A percentile compares a stretch with the other conserved stretches of the same genome.
These are phyloP conservation scores for Porites lobata DNA, from an alignment of 92 coral and sea anemone species.

Conservation along the genomic window DNA sequence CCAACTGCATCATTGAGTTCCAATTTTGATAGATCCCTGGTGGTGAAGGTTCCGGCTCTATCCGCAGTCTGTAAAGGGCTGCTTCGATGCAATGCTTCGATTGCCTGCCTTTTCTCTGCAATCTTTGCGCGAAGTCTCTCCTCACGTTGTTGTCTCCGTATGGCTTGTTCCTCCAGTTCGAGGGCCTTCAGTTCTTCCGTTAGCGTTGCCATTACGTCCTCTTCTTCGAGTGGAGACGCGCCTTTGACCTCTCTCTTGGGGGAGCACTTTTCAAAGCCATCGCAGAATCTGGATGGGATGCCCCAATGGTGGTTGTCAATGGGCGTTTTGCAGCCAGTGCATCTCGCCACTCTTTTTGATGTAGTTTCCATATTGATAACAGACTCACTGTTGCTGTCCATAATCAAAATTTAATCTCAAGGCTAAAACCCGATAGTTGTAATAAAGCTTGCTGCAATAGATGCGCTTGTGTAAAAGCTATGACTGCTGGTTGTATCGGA, in stretches of 20 bases:
- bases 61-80: not conserved
- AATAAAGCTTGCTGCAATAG: no score
- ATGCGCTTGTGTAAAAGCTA: no score
- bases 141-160: not conserved
- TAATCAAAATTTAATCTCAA: no score
- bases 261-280: slow-evolving; percentile 23
- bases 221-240: not conserved
- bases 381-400: slow-evolving; percentile 4
- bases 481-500: no score
- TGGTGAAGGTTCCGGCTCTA: not conserved
- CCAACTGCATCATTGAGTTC: not conserved
- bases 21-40: not conserved
- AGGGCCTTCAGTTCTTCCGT: not conserved
- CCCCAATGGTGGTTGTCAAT: slow-evolving; percentile 30
- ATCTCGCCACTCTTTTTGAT: not conserved
- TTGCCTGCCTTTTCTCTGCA: not conserved
- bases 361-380: not conserved
- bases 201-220: not conserved
- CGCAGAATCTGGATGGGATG: slow-evolving; percentile 20
- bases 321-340: slow-evolving; percentile 31
- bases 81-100: not conserved
- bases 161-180: not conserved
- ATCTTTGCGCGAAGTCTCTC: not conserved
- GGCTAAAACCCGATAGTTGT: no score
- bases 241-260: not conserved